Conservation (phyloP, 2,113 vertebrate species). For the Chiloscyllium plagiosum region DNA sequence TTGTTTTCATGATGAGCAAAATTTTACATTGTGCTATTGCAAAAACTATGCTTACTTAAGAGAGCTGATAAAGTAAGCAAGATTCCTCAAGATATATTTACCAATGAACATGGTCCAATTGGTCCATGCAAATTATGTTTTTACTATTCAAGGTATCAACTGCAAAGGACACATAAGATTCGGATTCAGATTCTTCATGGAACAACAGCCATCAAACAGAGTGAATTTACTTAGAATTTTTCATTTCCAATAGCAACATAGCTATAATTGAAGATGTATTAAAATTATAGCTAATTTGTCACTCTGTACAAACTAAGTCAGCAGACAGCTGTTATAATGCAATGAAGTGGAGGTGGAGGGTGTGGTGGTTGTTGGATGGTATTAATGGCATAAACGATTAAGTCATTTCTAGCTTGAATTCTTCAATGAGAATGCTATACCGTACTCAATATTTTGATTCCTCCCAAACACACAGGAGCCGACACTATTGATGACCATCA, state of each 20-base stretch:
- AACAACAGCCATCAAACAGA: neutral
- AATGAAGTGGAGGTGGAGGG: neutral
- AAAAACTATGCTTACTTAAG: neutral
- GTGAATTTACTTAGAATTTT: neutral
- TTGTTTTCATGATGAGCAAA: neutral
- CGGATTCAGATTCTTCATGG: neutral
- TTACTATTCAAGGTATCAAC: neutral
- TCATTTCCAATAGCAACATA: neutral
- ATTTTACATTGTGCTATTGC: neutral
- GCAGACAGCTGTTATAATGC: neutral
- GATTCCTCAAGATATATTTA: neutral
- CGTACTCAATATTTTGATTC: neutral
- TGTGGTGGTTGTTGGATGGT: neutral
- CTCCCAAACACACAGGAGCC: neutral
- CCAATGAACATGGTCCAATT: neutral
- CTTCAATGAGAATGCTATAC: neutral
- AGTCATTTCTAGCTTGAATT: neutral
- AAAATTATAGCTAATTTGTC: neutral
- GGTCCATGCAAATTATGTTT: neutral
- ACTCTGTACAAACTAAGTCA: neutral
- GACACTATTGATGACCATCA: neutral
- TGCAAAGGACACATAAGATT: neutral
- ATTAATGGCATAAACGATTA: neutral
- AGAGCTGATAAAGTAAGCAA: neutral
- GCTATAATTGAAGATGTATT: neutral